A percentile compares a stretch with the other conserved stretches of the same genome.
phyloP scores from a whole-genome alignment of 1,140 invertebrate genomes.

The Hermetia illucens region DNA sequence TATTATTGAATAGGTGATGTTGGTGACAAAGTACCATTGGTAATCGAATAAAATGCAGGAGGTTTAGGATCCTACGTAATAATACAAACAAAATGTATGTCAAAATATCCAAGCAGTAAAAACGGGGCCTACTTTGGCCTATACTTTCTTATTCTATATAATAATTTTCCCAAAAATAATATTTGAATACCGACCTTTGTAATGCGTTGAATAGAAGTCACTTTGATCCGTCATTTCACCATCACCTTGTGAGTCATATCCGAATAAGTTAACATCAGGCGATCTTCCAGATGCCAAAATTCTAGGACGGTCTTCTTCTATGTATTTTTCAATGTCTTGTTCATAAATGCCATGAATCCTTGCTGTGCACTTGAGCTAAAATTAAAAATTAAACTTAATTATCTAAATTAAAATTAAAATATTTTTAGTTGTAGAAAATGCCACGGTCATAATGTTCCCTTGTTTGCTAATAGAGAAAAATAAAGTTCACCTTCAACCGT shows the following conservation, averaged over 20 bases:
- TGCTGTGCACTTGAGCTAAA: conserved; percentile 24
- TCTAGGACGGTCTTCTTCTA: conserved; percentile 27
- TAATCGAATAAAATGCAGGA: too few species aligned
- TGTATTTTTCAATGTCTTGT: conserved; percentile 22
- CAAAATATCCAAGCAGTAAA: too few species aligned
- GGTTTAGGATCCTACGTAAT: too few species aligned
- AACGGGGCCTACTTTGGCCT: too few species aligned
- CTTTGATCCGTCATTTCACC: conserved; percentile 19
- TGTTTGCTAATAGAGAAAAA: not conserved
- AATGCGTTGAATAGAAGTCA: conserved; percentile 20
- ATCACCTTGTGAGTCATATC: conserved; percentile 20
- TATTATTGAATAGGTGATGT: too few species aligned
- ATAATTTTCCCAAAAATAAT: too few species aligned
- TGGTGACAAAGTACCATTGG: too few species aligned
- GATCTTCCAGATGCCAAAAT: conserved; percentile 27
- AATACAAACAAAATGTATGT: too few species aligned
- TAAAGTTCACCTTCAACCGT: conserved; percentile 33
- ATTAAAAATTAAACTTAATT: not conserved
- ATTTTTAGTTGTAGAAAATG: too few species aligned
- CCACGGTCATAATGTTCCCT: too few species aligned
- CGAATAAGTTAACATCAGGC: conserved; percentile 26
- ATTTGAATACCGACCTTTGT: conserved; percentile 25
- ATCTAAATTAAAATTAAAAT: not conserved
- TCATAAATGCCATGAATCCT: conserved; percentile 27
- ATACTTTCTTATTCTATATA: too few species aligned